Evolutionary conservation across 1,140 invertebrate species (phyloP).

Genomic region (Melipona quadrifasciata): DNA sequence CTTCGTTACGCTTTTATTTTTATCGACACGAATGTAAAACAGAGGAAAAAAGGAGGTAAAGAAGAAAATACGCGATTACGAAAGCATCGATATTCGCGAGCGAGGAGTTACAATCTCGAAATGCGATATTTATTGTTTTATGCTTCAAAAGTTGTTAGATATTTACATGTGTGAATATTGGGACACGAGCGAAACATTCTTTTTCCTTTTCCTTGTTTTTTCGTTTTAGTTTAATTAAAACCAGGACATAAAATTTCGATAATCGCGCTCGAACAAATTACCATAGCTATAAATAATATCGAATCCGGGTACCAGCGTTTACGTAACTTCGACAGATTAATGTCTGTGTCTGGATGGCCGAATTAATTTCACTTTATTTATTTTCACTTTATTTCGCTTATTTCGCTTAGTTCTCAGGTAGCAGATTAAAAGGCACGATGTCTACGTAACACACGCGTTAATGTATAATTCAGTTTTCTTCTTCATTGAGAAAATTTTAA

Average conservation of each 20-base stretch:
- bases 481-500: too few species aligned
- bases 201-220: background rate
- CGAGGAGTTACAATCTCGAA: background rate
- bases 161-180: background rate
- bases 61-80: background rate
- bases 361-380: background rate
- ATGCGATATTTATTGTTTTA: background rate
- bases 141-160: background rate
- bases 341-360: background rate
- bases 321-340: slow-evolving; percentile 29
- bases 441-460: background rate
- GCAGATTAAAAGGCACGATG: background rate
- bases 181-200: background rate
- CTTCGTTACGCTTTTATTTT: background rate
- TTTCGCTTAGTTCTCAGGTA: too few species aligned
- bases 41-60: too few species aligned
- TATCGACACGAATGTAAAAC: too few species aligned
- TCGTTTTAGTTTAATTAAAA: background rate
- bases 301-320: background rate
- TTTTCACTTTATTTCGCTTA: too few species aligned
- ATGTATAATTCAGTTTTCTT: too few species aligned
- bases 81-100: background rate
- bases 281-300: slow-evolving; percentile 26
- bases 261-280: slow-evolving; percentile 9
- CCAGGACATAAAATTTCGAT: background rate